Percentiles rank a stretch among this genome's conserved stretches.
Conservation (phyloP, 2,797 vertebrate species). For the Hozukius guyotensis region DNA sequence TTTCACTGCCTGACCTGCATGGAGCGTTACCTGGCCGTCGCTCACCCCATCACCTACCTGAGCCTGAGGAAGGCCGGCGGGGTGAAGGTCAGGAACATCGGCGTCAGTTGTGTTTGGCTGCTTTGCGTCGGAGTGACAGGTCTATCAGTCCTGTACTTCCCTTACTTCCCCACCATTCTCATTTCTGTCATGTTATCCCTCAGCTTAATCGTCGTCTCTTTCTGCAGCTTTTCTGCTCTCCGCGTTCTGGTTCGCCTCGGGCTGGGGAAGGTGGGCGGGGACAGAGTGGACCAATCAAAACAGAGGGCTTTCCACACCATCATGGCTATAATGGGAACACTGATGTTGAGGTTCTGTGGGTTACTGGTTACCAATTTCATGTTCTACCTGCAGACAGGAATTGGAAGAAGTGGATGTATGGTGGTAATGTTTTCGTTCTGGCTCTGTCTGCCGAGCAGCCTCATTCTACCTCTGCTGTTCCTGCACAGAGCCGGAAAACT, state of each 20-base stretch:
- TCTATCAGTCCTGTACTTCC: rapidly evolving
- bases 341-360: not conserved
- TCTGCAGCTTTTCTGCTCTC: conserved; percentile 28
- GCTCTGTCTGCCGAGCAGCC: not conserved
- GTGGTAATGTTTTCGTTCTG: not conserved
- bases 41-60: conserved; percentile 31
- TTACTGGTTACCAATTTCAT: not conserved
- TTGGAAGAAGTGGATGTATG: not conserved
- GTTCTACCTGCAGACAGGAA: too few species aligned
- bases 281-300: conserved; percentile 16
- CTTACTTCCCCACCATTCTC: not conserved
- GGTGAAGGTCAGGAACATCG: not conserved
- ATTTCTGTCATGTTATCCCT: not conserved
- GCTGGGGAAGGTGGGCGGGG: not conserved
- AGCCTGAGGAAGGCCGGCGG: not conserved
- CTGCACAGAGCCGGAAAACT: too few species aligned
- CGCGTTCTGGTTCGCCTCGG: conserved; percentile 3
- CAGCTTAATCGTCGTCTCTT: not conserved
- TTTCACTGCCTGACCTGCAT: conserved; percentile 30
- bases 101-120: not conserved
- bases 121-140: not conserved
- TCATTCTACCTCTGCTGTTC: not conserved
- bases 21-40: conserved; percentile 32
- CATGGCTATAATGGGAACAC: not conserved
- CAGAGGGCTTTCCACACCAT: conserved; percentile 14